Percentiles rank a stretch among this genome's conserved stretches.
These are phyloP conservation scores for Lepus townsendii DNA, from an alignment of 2,797 vertebrate species.

Conservation along the genomic window DNA sequence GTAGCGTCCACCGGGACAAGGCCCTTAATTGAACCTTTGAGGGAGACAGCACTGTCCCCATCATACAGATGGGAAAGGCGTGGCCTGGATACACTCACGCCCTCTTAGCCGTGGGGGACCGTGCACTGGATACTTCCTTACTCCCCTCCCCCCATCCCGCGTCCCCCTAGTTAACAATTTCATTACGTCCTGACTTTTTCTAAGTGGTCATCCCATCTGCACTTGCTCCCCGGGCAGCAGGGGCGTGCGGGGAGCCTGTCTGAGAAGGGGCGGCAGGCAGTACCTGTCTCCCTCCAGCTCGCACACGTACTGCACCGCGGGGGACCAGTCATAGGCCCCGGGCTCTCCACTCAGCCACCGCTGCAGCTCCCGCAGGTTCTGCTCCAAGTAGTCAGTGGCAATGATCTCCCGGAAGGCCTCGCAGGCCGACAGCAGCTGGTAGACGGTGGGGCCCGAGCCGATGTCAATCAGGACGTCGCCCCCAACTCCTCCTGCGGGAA, in stretches of 20 bases:
- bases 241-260: not conserved
- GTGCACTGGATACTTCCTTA: not conserved
- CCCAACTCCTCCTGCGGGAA: slow-evolving; percentile 50
- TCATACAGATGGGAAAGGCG: not conserved
- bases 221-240: not conserved
- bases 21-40: not conserved
- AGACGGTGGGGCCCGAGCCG: slow-evolving; percentile 78
- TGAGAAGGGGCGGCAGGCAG: not conserved
- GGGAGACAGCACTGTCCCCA: not conserved
- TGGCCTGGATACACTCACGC: not conserved
- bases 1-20: not conserved
- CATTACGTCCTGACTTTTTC: not conserved
- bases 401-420: slow-evolving; percentile 81
- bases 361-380: slow-evolving; percentile 74
- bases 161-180: not conserved
- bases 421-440: slow-evolving; percentile 76
- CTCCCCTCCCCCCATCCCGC: not conserved
- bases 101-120: no score
- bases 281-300: slow-evolving; percentile 80
- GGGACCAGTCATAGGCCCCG: slow-evolving; percentile 76
- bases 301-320: slow-evolving; percentile 73
- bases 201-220: not conserved
- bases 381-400: slow-evolving; percentile 63
- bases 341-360: slow-evolving; percentile 78
- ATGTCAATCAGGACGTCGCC: slow-evolving; percentile 76